These are phyloP conservation scores for Phthorimaea operculella DNA, from an alignment of 1,140 invertebrate species.

Conservation along the genomic window DNA sequence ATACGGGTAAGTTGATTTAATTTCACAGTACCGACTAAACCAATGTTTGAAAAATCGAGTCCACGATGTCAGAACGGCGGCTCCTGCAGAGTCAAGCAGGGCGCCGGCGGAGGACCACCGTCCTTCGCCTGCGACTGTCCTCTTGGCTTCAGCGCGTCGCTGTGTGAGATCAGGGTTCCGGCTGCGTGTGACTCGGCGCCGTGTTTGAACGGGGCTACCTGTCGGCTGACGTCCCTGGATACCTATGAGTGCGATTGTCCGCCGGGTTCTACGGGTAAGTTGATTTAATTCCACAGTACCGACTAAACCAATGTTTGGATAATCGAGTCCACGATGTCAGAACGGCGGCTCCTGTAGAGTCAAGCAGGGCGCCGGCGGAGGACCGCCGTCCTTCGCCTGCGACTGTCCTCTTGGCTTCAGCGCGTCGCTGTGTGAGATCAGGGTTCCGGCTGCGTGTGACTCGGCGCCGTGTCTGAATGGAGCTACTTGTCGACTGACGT, in stretches of 20 bases:
- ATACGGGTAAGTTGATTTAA: constrained; percentile 75
- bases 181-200: constrained; percentile 92
- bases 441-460: constrained; percentile 90
- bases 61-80: constrained; percentile 92
- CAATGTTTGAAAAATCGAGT: constrained; percentile 68
- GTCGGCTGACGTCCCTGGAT: constrained; percentile 80
- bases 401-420: constrained; percentile 90
- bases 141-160: constrained; percentile 89
- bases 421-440: constrained; percentile 93
- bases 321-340: constrained; percentile 81
- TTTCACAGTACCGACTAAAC: neutral
- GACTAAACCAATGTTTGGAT: neutral
- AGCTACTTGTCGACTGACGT: constrained; percentile 83
- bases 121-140: constrained; percentile 89
- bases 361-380: constrained; percentile 71
- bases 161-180: constrained; percentile 91
- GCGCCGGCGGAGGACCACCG: constrained; percentile 72
- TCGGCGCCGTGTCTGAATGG: constrained; percentile 87
- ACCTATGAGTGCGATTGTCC: constrained; percentile 87
- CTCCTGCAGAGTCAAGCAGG: constrained; percentile 83
- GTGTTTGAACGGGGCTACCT: constrained; percentile 88
- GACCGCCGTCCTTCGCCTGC: constrained; percentile 84
- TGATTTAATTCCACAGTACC: neutral
- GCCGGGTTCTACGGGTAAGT: constrained; percentile 85
- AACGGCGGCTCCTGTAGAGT: constrained; percentile 94